Conservation (phyloP, 2,888 invertebrate species). For the Psylliodes chrysocephalus region DNA sequence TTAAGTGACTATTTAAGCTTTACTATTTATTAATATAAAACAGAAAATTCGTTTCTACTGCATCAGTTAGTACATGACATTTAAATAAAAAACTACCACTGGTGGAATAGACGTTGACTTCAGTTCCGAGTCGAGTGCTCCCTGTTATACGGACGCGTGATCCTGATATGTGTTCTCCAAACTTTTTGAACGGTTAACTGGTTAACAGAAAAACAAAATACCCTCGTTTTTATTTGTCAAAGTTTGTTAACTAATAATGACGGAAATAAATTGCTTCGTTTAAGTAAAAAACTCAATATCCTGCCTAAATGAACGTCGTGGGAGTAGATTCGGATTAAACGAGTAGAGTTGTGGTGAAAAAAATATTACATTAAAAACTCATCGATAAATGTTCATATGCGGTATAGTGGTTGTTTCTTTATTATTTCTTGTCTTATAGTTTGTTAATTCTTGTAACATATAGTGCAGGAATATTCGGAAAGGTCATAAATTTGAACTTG, state of each 20-base stretch:
- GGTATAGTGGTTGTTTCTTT: no score
- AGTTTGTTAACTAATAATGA: slow-evolving; percentile 34
- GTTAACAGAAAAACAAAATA: slow-evolving; percentile 39
- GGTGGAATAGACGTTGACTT: slow-evolving; percentile 26
- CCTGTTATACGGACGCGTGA: slow-evolving; percentile 44
- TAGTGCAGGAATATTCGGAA: no score
- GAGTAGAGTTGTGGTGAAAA: background rate
- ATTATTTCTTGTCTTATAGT: no score
- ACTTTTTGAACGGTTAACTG: slow-evolving; percentile 42
- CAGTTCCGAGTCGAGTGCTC: slow-evolving; percentile 26
- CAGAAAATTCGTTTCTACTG: no score
- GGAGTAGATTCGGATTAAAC: slow-evolving; percentile 3
- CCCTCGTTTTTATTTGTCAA: slow-evolving; percentile 39
- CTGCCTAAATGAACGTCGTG: background rate
- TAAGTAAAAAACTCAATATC: slow-evolving; percentile 28
- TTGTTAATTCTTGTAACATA: no score
- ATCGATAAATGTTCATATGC: no score
- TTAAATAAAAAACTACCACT: slow-evolving; percentile 15
- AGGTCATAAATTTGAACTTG: no score
- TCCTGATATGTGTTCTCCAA: slow-evolving; percentile 44
- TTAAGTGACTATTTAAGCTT: no score
- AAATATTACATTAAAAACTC: background rate
- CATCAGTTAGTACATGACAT: no score
- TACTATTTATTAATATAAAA: no score
- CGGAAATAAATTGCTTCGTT: slow-evolving; percentile 33